Evolutionary conservation across 2,113 vertebrate species (phyloP).

Genomic region (Phalacrocorax aristotelis): DNA sequence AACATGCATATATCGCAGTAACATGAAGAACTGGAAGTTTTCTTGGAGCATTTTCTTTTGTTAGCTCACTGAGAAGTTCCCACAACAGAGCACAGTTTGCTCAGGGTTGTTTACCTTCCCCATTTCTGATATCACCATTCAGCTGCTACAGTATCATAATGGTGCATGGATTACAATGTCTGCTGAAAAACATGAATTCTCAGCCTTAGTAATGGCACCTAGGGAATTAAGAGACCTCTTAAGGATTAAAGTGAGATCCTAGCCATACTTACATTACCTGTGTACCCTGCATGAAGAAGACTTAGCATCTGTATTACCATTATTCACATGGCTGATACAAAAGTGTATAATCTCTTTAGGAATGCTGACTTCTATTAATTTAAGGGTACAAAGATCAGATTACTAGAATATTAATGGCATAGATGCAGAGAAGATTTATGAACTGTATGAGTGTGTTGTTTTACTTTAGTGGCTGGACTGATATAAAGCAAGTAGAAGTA

Average conservation of each 20-base stretch:
- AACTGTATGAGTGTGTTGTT: not conserved
- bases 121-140: not conserved
- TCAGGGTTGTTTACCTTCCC: not conserved
- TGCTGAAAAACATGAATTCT: not conserved
- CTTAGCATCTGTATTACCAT: not conserved
- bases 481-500: not conserved
- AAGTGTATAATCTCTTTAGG: not conserved
- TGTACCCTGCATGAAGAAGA: not conserved
- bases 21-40: not conserved
- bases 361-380: constrained; percentile 34
- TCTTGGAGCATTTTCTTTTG: not conserved
- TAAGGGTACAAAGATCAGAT: not conserved
- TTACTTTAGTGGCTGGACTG: not conserved
- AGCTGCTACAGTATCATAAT: accelerated
- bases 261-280: not conserved
- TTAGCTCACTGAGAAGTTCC: not conserved
- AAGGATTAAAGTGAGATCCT: not conserved
- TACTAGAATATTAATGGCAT: not conserved
- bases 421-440: not conserved
- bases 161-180: accelerated
- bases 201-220: not conserved
- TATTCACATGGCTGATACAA: not conserved
- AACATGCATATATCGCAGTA: accelerated
- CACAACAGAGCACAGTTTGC: not conserved
- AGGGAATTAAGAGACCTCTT: not conserved